Evolutionary conservation across 2,797 vertebrate species (phyloP).

Genomic region (Neostethus bicornis): DNA sequence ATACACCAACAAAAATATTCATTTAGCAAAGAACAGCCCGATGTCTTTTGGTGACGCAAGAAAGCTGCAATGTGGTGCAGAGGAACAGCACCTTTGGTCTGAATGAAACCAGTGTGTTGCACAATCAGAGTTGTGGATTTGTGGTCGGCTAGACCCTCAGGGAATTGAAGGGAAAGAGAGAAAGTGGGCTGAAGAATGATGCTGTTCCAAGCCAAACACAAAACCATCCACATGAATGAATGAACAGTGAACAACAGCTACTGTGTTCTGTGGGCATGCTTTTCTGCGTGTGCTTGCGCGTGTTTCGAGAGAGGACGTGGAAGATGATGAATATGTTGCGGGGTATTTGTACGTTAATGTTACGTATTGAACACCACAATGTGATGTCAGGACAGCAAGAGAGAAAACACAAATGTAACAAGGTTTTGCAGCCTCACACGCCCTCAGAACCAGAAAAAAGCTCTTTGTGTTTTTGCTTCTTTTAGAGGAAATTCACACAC

Average conservation of each 20-base stretch:
- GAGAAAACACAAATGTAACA: slow-evolving; percentile 47
- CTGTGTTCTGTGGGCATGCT: slow-evolving; percentile 54
- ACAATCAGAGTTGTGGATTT: slow-evolving; percentile 72
- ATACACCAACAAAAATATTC: slow-evolving; percentile 46
- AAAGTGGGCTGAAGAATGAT: slow-evolving; percentile 75
- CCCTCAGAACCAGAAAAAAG: slow-evolving; percentile 41
- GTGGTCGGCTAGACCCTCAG: slow-evolving; percentile 63
- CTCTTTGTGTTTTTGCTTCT: slow-evolving; percentile 62
- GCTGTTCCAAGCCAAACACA: slow-evolving; percentile 71
- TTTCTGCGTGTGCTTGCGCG: slow-evolving; percentile 23
- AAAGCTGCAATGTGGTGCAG: slow-evolving; percentile 50
- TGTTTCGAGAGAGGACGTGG: slow-evolving; percentile 27
- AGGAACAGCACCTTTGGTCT: slow-evolving; percentile 54
- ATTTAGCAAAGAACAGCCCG: slow-evolving; percentile 25
- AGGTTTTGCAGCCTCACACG: slow-evolving; percentile 33
- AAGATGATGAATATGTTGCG: slow-evolving; percentile 34
- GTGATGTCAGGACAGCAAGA: slow-evolving; percentile 54
- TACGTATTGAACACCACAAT: slow-evolving; percentile 14
- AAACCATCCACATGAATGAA: slow-evolving; percentile 77
- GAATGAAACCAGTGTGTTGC: slow-evolving; percentile 77
- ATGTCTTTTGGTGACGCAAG: slow-evolving; percentile 50
- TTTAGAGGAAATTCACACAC: slow-evolving; percentile 44
- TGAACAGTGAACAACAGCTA: slow-evolving; percentile 81
- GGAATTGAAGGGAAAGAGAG: slow-evolving; percentile 66
- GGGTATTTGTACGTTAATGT: slow-evolving; percentile 30